phyloP scores from a whole-genome alignment of 2,113 vertebrate genomes.

The Hydropotes inermis region DNA sequence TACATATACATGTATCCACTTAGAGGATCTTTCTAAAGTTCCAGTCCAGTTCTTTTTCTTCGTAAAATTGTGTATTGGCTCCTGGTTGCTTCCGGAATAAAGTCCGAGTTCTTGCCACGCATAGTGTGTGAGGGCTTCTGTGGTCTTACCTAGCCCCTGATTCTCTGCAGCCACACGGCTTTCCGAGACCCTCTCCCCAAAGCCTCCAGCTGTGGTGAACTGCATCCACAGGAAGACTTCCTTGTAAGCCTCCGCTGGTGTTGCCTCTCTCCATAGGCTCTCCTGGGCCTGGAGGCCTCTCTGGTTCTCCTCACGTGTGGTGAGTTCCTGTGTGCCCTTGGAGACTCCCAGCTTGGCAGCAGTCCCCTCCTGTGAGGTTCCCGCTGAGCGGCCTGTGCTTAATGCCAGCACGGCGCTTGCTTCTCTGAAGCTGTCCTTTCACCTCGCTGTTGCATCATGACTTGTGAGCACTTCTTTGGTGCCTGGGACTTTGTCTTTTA shows the following conservation, averaged over 20 bases:
- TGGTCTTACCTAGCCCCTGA: background rate
- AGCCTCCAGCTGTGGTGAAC: background rate
- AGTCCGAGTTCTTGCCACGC: background rate
- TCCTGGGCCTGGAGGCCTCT: background rate
- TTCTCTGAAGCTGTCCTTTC: background rate
- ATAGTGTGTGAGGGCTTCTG: background rate
- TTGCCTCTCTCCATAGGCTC: background rate
- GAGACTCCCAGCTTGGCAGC: background rate
- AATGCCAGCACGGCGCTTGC: background rate
- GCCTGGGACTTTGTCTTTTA: background rate
- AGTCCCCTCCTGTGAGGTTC: background rate
- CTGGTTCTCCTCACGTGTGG: background rate
- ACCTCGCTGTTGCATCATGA: background rate
- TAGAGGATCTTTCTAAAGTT: background rate
- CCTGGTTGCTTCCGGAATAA: background rate
- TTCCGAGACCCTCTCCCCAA: background rate
- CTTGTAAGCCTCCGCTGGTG: background rate
- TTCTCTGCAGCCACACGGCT: background rate
- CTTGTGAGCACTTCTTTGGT: background rate
- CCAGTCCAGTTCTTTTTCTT: background rate
- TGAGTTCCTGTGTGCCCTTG: background rate
- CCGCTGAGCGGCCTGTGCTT: background rate
- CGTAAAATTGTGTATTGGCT: background rate
- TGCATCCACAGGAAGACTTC: background rate
- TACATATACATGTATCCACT: background rate